Evolutionary conservation across 2,113 vertebrate species (phyloP), one percentile per base, ranked within the genome.

Genomic region (Petaurus breviceps): DNA sequence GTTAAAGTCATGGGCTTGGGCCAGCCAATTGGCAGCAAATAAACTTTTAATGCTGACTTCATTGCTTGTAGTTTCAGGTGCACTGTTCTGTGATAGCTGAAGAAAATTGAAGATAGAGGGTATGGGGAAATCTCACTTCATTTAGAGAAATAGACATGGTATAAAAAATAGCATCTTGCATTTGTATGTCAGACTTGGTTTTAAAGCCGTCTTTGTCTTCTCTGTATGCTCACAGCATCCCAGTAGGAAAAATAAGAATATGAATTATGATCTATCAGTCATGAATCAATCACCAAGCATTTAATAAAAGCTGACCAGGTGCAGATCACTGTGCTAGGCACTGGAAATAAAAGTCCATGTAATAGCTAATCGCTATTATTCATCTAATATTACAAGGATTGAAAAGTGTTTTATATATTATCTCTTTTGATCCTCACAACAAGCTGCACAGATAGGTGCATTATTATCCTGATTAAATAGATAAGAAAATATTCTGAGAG

Each of bases 1-100:
- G 52, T 91, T 96, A 47, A 28, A 52, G 68, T 92, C 28, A 77
- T 10, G 55, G 51, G 22, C 37, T 50, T 92, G 53, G 10, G 25
- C 92, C 0, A 2, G 90, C 11, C 61, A 90, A 94, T 90, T 90
- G 26, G 91, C 96, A 93, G 52, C 57, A 95, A 91, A 26, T 50
- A 51, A 49, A 24, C 37, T 89, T 51, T 43, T 77, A 92, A 94
- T 22, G 46, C 14, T 6, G 22, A 10, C 47, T 90, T 54, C 11
- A 51, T 77, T 90, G 91, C 90, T 51, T 28, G 1, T 19, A 68
- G 50, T 37, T 92, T 25, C 3, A 37, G 19, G 54, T 51, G 89
- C 90, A 3, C 19, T 3, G 10, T 11, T 92, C 25, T 23, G 12
- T 51, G 25, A 91, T 53, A 31, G 51, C 51, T 46, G 7, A 3